These are phyloP conservation scores for Tadarida brasiliensis DNA, from an alignment of 2,797 vertebrate species.

Conservation along the genomic window DNA sequence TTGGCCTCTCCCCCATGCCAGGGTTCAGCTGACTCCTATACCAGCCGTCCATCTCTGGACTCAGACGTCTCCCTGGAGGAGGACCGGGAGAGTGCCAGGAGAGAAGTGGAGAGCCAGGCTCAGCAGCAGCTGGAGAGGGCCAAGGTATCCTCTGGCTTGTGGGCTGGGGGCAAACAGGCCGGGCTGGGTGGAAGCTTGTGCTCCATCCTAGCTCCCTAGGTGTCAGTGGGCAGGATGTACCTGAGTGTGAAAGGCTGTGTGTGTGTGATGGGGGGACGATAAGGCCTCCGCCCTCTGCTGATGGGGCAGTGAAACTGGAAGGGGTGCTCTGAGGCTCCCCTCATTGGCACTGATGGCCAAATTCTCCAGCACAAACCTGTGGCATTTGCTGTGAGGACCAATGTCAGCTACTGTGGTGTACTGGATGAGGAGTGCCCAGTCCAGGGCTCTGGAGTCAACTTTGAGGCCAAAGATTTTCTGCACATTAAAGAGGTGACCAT, in stretches of 20 bases:
- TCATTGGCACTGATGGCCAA: background rate
- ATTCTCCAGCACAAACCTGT: conserved; percentile 94
- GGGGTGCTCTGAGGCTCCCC: background rate
- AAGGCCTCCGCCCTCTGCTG: background rate
- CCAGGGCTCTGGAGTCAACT: conserved; percentile 98
- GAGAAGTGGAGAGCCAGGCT: conserved; percentile 97
- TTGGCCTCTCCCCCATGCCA: conserved; percentile 74
- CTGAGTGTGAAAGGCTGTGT: too few relatives aligned
- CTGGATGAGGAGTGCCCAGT: conserved; percentile 98
- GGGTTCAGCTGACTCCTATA: conserved; percentile 98
- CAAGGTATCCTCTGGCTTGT: conserved; percentile 89
- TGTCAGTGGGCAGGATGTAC: background rate
- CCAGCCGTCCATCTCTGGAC: conserved; percentile 97
- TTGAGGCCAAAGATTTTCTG: conserved; percentile 99
- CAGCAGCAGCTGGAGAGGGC: conserved; percentile 98
- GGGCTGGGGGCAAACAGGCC: background rate
- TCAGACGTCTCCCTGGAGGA: conserved; percentile 99
- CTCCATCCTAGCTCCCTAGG: background rate
- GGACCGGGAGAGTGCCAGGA: conserved; percentile 97
- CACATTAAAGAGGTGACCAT: conserved; percentile 97
- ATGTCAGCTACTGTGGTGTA: conserved; percentile 97
- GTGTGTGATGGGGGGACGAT: background rate
- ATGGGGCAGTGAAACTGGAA: background rate
- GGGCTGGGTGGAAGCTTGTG: background rate
- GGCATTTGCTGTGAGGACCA: conserved; percentile 97